phyloP scores from a whole-genome alignment of 2,888 invertebrate genomes.

The Drosophila pullipes region DNA sequence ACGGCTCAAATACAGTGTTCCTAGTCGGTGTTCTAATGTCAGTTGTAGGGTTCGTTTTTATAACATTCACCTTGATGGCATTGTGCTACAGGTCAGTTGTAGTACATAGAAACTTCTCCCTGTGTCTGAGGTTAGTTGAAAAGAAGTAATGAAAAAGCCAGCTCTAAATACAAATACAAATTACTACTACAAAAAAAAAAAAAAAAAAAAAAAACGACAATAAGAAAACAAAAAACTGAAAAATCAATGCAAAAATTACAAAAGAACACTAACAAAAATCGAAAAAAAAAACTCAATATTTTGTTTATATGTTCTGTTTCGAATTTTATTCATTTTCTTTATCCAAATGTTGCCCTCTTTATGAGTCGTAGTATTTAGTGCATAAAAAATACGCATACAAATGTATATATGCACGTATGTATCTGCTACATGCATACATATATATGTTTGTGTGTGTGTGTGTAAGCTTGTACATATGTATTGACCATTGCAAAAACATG shows the following conservation, averaged over 20 bases:
- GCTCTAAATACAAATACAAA: constrained; percentile 80
- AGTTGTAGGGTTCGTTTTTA: constrained; percentile 99
- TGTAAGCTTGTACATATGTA: constrained; percentile 10
- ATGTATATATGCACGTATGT: constrained; percentile 23
- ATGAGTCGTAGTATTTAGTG: constrained; percentile 63
- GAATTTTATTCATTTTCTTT: constrained; percentile 50
- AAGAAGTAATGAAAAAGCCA: constrained; percentile 88
- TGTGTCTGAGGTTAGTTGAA: constrained; percentile 99
- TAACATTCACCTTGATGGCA: constrained; percentile 99
- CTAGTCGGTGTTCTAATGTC: constrained; percentile 99
- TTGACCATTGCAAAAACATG: background rate
- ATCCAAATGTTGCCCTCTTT: constrained; percentile 39
- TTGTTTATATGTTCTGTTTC: constrained; percentile 59
- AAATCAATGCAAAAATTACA: constrained; percentile 48
- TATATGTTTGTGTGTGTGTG: constrained; percentile 16
- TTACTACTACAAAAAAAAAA: constrained; percentile 43
- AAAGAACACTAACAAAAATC: constrained; percentile 64
- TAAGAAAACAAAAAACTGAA: constrained; percentile 35
- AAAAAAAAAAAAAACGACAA: constrained; percentile 38
- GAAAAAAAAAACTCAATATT: constrained; percentile 59
- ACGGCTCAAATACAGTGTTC: constrained; percentile 98
- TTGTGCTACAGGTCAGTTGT: constrained; percentile 99
- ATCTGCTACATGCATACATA: constrained; percentile 8
- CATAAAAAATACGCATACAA: constrained; percentile 26
- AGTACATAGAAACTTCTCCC: constrained; percentile 99